Base-by-base conservation (phyloP, 2,888 invertebrate species). In the Epiblema foenella region DNA sequence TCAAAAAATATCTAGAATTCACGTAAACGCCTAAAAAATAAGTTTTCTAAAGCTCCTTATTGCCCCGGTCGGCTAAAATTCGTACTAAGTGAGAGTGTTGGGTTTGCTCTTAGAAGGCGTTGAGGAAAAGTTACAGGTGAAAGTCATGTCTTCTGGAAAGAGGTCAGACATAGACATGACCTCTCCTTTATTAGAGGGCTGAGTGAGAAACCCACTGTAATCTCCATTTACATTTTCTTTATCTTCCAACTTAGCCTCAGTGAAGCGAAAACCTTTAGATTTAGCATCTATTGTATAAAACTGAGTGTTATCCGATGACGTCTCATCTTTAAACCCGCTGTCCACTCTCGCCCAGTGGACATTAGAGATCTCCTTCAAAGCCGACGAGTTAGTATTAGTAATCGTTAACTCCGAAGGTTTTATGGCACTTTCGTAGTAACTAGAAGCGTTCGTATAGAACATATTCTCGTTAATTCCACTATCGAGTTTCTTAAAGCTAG, bases 351-450 rank as follows among this genome's bases (percentile, higher is more conserved):
- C 89, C 93, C 93, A 93, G 76, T 89, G 85, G 15, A 88, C 81
- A 74, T 92, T 93, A n/a, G 93, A 91, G 74, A 90, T 89, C 78
- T 92, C 92, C 78, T 88, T 91, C 71, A 92, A 81, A 20, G 83
- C 89, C 73, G 82, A 85, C 75, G 87, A 87, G 68, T 76, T 81
- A 73, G 75, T 81, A 72, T 78, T 83, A 33, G 90, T 90, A 57
- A 91, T 86, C 29, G 92, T 93, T 75, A 93, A 76, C 78, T 92
- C 93, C n/a, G 92, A 92, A 46, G 91, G 91, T 81, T 91, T 92
- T 89, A 93, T 93, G 86, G 92, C 91, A 88, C 93, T 91, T 80
- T 92, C 91, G 70, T 93, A 93, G 75, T 92, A 92, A 85, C 93
- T 92, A 77, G 91, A 91, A 52, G 89, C 89, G 75, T 90, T 90